These are phyloP conservation scores for Invenusta paracnida DNA, from an alignment of 2,888 invertebrate genomes.

Conservation along the genomic window DNA sequence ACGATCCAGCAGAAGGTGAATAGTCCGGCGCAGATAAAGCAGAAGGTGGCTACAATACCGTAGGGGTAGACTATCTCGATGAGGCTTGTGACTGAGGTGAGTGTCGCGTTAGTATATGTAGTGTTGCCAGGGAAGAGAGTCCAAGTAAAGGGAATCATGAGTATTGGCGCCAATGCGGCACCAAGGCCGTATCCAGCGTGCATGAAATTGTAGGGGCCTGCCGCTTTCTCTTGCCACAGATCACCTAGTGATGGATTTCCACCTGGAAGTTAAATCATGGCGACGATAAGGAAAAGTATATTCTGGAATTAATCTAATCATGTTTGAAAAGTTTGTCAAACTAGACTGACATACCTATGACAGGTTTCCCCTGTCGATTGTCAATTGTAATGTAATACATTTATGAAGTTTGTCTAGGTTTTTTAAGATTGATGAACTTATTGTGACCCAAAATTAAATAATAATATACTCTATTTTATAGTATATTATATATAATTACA, in stretches of 20 bases:
- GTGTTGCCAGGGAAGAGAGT: neutral
- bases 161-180: conserved; percentile 30
- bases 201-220: conserved; percentile 35
- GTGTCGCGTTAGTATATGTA: neutral
- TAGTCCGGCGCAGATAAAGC: neutral
- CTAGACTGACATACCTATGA: no score
- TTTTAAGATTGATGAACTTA: no score
- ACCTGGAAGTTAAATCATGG: conserved; percentile 32
- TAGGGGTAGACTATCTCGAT: neutral
- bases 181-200: conserved; percentile 35
- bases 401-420: no score
- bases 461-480: no score
- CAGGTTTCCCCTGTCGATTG: no score
- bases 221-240: conserved; percentile 29
- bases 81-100: neutral
- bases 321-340: no score
- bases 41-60: neutral
- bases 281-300: no score
- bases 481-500: no score
- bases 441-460: no score
- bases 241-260: conserved; percentile 34
- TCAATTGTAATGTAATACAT: no score
- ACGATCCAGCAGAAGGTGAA: neutral
- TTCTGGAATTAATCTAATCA: no score
- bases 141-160: neutral